A percentile compares a stretch with the other conserved stretches of the same genome.
These are phyloP conservation scores for Oreochromis niloticus DNA, from an alignment of 2,113 vertebrate species.

Conservation along the genomic window DNA sequence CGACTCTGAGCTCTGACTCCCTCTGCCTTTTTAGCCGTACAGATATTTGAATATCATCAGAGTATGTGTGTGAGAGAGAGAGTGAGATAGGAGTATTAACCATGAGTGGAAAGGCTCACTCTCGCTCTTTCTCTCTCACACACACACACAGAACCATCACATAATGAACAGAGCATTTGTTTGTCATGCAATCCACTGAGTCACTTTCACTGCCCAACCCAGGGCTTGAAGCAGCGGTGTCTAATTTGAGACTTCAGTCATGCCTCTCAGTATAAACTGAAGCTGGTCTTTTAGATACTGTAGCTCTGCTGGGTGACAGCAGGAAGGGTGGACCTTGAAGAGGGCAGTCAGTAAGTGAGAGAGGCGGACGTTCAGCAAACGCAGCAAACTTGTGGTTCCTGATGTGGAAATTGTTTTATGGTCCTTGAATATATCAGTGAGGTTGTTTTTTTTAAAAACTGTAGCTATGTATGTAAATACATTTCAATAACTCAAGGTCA, in stretches of 20 bases:
- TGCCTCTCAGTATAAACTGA: conserved; percentile 16
- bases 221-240: conserved; percentile 15
- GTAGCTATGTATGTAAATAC: too few relatives aligned
- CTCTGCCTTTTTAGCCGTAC: background rate
- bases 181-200: conserved; percentile 40
- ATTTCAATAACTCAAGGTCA: background rate
- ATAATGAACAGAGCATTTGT: conserved; percentile 17
- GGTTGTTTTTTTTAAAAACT: too few relatives aligned
- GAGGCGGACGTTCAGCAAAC: background rate
- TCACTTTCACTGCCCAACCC: conserved; percentile 42
- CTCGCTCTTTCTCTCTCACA: background rate
- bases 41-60: conserved; percentile 14
- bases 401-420: background rate
- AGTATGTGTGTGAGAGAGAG: background rate
- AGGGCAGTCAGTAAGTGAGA: background rate
- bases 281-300: conserved; percentile 4
- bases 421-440: background rate
- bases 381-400: background rate
- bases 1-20: background rate
- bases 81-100: background rate
- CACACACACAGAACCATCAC: background rate
- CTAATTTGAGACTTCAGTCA: conserved; percentile 48
- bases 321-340: background rate
- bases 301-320: background rate
- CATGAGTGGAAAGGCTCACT: background rate